phyloP scores from a whole-genome alignment of 2,113 vertebrate species.

The Oncorhynchus keta region DNA sequence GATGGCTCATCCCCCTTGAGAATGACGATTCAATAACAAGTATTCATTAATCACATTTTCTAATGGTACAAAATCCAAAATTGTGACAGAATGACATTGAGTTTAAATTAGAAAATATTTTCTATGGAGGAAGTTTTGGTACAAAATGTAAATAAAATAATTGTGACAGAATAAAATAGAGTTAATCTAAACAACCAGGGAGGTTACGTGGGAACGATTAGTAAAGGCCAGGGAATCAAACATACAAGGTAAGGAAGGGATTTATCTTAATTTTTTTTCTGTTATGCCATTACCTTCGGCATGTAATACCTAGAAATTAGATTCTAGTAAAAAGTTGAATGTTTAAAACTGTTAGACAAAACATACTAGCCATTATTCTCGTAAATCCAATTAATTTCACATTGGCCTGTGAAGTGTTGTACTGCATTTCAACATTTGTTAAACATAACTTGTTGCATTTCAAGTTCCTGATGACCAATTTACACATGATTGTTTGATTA shows the following conservation, averaged over 20 bases:
- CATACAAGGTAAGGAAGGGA: conserved; percentile 11
- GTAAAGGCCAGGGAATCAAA: conserved; percentile 13
- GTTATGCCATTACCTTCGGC: neutral
- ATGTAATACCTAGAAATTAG: neutral
- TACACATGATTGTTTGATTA: neutral
- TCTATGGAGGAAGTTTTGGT: neutral
- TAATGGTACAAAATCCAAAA: no score
- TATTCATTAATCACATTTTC: conserved; percentile 34
- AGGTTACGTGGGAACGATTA: neutral
- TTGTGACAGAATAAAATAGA: neutral
- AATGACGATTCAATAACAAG: conserved; percentile 35
- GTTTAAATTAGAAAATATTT: no score
- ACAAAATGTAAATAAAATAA: neutral
- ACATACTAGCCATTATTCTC: neutral
- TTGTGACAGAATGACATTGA: no score
- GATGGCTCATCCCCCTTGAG: conserved; percentile 73
- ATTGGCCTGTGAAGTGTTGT: neutral
- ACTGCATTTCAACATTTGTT: neutral
- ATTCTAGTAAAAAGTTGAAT: neutral
- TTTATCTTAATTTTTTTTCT: neutral
- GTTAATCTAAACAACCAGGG: neutral
- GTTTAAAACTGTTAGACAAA: neutral
- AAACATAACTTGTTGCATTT: neutral
- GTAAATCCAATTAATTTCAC: neutral
- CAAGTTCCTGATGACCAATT: neutral